Evolutionary conservation across 2,888 invertebrate species (phyloP).

Genomic region (Andrena dorsata): DNA sequence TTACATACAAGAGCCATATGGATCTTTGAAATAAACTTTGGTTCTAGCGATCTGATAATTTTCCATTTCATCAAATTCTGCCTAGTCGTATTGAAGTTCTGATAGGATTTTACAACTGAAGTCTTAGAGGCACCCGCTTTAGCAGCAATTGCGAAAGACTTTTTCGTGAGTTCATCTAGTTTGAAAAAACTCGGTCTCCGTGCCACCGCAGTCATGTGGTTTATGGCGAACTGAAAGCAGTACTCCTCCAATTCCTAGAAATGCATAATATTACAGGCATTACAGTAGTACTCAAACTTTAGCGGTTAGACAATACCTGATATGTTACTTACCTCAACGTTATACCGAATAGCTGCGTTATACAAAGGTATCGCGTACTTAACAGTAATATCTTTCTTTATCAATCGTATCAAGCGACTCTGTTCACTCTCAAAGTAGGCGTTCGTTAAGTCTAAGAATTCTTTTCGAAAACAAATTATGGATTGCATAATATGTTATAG

Average conservation of each 20-base stretch:
- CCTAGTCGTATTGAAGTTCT: no score
- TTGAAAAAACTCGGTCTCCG: constrained; percentile 87
- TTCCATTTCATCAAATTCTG: no score
- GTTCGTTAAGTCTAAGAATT: constrained; percentile 87
- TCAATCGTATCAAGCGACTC: constrained; percentile 86
- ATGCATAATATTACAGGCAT: neutral
- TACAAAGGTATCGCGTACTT: constrained; percentile 88
- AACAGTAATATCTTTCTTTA: constrained; percentile 87
- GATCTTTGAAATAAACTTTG: no score
- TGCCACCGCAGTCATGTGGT: constrained; percentile 88
- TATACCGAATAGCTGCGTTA: constrained; percentile 86
- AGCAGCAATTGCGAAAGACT: constrained; percentile 86
- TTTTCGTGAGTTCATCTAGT: constrained; percentile 86
- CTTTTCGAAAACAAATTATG: constrained; percentile 66
- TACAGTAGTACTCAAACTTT: neutral
- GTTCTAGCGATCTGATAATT: no score
- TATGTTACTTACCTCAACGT: constrained; percentile 84
- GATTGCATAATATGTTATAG: neutral
- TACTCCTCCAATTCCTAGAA: constrained; percentile 87
- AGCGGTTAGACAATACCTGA: neutral
- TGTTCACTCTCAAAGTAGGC: constrained; percentile 87
- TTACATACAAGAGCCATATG: no score
- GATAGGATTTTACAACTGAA: no score
- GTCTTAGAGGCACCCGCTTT: constrained; percentile 86
- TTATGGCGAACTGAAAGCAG: constrained; percentile 88